A percentile compares a stretch with the other conserved stretches of the same genome.
Evolutionary conservation across 2,113 vertebrate species (phyloP).

Genomic region (Gambusia holbrooki): DNA sequence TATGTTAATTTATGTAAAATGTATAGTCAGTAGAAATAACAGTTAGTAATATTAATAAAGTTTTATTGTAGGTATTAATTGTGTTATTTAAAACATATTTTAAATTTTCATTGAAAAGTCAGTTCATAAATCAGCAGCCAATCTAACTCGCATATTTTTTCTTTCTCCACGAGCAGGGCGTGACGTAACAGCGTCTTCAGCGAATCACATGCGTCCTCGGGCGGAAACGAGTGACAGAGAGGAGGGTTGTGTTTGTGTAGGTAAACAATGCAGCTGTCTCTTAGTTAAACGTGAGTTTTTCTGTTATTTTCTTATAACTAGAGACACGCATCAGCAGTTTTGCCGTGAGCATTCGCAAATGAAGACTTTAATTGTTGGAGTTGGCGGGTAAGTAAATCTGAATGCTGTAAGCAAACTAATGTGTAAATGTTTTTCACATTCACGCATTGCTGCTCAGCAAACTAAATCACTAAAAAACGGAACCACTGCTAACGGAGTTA

Average conservation of each 20-base stretch:
- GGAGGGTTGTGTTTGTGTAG: not conserved
- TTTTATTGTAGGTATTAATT: too few species aligned
- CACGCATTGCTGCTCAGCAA: not conserved
- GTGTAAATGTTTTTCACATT: not conserved
- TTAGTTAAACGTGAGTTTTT: not conserved
- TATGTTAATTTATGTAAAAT: too few species aligned
- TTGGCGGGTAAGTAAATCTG: constrained; percentile 88
- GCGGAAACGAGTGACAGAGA: constrained; percentile 13
- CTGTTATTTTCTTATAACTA: not conserved
- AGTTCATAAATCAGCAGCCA: not conserved
- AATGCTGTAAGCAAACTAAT: not conserved
- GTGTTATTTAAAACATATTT: too few species aligned
- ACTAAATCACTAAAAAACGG: not conserved
- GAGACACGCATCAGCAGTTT: not conserved
- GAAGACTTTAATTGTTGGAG: constrained; percentile 87
- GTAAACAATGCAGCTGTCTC: not conserved
- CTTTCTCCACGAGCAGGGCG: constrained; percentile 12
- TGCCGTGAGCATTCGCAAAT: constrained; percentile 65
- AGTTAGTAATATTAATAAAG: too few species aligned
- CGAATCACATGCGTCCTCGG: constrained; percentile 40
- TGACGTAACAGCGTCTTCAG: constrained; percentile 31
- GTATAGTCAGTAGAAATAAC: too few species aligned
- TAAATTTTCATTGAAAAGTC: too few species aligned
- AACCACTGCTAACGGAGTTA: not conserved
- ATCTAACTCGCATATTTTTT: not conserved